Evolutionary conservation across 2,888 invertebrate genomes (phyloP).

Genomic region (Macaria liturata): DNA sequence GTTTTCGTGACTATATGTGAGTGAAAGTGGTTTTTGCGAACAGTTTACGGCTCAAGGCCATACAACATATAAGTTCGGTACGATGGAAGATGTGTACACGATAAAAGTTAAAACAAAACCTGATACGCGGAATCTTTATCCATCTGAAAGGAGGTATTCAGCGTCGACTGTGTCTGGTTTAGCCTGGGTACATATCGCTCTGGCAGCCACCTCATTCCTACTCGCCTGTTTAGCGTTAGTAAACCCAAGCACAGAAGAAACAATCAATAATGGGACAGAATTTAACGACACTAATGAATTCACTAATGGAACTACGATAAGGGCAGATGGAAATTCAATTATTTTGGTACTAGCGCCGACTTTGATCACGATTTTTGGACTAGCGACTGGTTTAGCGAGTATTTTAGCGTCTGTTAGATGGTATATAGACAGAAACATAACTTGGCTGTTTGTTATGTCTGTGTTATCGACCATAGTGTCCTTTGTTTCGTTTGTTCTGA

Average conservation of each 20-base stretch:
- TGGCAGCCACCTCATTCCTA: constrained; percentile 83
- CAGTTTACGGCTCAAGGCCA: constrained; percentile 27
- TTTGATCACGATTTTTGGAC: constrained; percentile 76
- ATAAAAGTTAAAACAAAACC: constrained; percentile 86
- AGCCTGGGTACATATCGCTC: constrained; percentile 84
- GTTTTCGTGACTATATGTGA: constrained; percentile 6
- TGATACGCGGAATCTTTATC: constrained; percentile 82
- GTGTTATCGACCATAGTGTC: constrained; percentile 80
- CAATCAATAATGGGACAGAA: constrained; percentile 24
- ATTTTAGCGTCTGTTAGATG: constrained; percentile 85
- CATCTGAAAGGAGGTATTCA: constrained; percentile 86
- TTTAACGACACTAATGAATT: constrained; percentile 17
- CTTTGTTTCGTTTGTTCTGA: constrained; percentile 64
- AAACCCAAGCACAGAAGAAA: constrained; percentile 50
- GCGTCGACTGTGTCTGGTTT: constrained; percentile 86
- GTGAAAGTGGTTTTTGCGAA: constrained; percentile 19
- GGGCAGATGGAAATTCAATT: constrained; percentile 35
- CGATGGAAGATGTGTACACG: constrained; percentile 87
- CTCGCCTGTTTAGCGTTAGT: constrained; percentile 80
- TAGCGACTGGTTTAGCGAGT: constrained; percentile 79
- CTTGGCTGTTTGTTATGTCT: constrained; percentile 83
- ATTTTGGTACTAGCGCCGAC: constrained; percentile 76
- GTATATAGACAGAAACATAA: constrained; percentile 87
- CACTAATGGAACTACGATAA: constrained; percentile 21
- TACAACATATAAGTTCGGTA: constrained; percentile 26